These are phyloP conservation scores for Achroia grisella DNA, from an alignment of 1,140 invertebrate genomes.

Conservation along the genomic window DNA sequence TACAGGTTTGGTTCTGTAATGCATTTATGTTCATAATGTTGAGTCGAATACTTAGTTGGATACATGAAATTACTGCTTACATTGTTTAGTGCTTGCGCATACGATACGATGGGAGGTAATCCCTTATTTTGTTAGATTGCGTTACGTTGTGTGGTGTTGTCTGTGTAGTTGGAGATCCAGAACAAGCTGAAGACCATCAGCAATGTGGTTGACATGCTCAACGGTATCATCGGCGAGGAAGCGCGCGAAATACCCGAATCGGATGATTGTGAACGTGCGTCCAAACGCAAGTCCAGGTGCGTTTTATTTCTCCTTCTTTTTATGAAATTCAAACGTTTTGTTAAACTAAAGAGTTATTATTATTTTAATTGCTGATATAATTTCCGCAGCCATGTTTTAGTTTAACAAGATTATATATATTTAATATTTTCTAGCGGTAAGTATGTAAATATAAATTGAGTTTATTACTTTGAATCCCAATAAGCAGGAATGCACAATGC, in stretches of 20 bases:
- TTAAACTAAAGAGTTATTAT: background rate
- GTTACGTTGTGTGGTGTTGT: slow-evolving; percentile 9
- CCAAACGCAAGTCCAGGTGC: slow-evolving; percentile 64
- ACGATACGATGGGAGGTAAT: too few species aligned
- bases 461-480: slow-evolving; percentile 4
- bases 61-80: too few species aligned
- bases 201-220: slow-evolving; percentile 89
- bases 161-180: slow-evolving; percentile 83
- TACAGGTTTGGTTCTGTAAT: slow-evolving; percentile 77
- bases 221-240: slow-evolving; percentile 83
- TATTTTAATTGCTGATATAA: too few species aligned
- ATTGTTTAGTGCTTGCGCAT: too few species aligned
- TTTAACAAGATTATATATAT: background rate
- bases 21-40: background rate
- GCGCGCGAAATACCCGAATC: slow-evolving; percentile 42
- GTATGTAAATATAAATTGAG: slow-evolving; percentile 1
- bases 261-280: slow-evolving; percentile 34
- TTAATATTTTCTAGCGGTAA: slow-evolving; percentile 1
- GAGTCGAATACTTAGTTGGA: background rate
- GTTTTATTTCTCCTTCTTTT: slow-evolving; percentile 13
- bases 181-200: slow-evolving; percentile 87
- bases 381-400: too few species aligned
- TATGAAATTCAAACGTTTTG: slow-evolving; percentile 6
- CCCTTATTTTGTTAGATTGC: too few species aligned
- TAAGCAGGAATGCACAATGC: slow-evolving; percentile 9